Conservation (phyloP, 2,888 invertebrate genomes). For the Strigamia maritima region DNA sequence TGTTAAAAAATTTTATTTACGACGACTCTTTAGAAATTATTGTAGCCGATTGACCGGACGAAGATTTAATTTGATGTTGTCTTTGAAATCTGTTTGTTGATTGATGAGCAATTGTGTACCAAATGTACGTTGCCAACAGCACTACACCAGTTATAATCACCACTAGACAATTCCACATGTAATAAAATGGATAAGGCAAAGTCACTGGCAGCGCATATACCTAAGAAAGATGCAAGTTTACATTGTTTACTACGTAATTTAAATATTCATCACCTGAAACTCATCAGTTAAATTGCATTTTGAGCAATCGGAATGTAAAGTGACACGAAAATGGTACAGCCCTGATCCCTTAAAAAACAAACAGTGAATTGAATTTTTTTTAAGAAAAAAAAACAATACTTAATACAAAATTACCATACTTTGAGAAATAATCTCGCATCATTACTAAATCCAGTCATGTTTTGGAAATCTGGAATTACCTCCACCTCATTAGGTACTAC, state of each 20-base stretch:
- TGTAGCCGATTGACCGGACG: background rate
- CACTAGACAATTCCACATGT: conserved; percentile 17
- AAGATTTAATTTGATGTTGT: background rate
- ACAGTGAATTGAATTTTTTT: background rate
- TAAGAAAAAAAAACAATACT: too few relatives aligned
- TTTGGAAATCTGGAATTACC: background rate
- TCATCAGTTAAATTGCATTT: conserved; percentile 1
- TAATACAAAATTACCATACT: background rate
- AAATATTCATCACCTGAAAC: background rate
- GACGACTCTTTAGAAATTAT: background rate
- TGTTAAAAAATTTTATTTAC: background rate
- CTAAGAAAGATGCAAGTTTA: background rate
- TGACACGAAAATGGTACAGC: background rate
- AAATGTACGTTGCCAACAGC: background rate
- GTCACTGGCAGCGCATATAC: background rate
- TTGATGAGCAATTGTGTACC: conserved; percentile 1
- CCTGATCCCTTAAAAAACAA: conserved; percentile 12
- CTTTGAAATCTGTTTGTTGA: background rate
- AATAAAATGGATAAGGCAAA: conserved; percentile 20
- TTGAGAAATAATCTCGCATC: background rate
- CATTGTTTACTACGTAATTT: background rate
- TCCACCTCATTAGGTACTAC: background rate
- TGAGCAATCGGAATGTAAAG: background rate
- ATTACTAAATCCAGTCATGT: background rate
- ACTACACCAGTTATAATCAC: background rate